Evolutionary conservation across 2,797 vertebrate species (phyloP).

Genomic region (Macropodus opercularis): DNA sequence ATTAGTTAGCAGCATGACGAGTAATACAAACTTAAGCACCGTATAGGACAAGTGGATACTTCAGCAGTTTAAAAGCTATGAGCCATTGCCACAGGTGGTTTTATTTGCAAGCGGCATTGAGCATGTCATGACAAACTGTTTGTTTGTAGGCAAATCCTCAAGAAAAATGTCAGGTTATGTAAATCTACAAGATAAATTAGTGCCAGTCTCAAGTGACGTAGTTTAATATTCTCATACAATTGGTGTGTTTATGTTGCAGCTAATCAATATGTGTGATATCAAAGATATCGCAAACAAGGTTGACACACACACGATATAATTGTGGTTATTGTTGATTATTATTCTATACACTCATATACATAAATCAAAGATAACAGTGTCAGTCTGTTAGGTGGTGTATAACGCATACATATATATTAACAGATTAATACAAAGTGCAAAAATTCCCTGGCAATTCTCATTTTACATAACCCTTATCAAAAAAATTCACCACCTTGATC

Average conservation of each 20-base stretch:
- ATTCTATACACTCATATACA: slow-evolving; percentile 22
- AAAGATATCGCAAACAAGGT: slow-evolving; percentile 4
- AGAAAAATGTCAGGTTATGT: not conserved
- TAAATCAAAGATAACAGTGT: slow-evolving; percentile 27
- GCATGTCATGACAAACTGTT: slow-evolving; percentile 11
- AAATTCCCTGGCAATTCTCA: not conserved
- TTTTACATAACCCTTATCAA: not conserved
- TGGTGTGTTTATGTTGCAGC: not conserved
- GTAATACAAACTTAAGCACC: slow-evolving; percentile 25
- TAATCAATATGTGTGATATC: not conserved
- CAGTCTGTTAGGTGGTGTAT: slow-evolving; percentile 22
- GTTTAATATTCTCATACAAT: not conserved
- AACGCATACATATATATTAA: slow-evolving; percentile 4
- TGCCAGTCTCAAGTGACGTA: not conserved
- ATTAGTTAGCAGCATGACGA: slow-evolving; percentile 13
- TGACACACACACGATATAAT: slow-evolving; percentile 17
- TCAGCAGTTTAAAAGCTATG: slow-evolving; percentile 22
- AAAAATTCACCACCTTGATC: not conserved
- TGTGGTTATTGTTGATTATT: slow-evolving; percentile 25
- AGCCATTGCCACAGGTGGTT: slow-evolving; percentile 16
- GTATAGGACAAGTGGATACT: slow-evolving; percentile 18
- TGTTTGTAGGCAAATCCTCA: not conserved
- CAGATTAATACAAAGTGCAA: slow-evolving; percentile 7
- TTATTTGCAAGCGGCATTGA: slow-evolving; percentile 29
- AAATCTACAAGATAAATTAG: not conserved